These are phyloP conservation scores for Anas bahamensis DNA, from an alignment of 2,797 vertebrate genomes.

Conservation along the genomic window DNA sequence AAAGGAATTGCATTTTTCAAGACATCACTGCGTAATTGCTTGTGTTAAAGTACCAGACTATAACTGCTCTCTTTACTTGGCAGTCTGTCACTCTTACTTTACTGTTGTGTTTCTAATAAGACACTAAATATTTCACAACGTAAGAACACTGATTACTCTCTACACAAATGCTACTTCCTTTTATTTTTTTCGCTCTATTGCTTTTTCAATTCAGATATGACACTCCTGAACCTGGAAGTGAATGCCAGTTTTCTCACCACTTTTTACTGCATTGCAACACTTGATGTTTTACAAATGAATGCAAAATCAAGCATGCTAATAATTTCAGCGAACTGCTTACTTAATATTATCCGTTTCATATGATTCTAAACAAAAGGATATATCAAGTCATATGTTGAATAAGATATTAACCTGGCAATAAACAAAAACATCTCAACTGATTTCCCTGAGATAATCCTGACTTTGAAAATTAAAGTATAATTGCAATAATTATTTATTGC, in stretches of 20 bases:
- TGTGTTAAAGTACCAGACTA: too few relatives aligned
- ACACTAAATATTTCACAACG: neutral
- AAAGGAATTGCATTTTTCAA: neutral
- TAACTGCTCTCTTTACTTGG: neutral
- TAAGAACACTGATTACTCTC: neutral
- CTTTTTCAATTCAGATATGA: neutral
- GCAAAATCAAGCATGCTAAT: neutral
- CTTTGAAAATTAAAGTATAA: neutral
- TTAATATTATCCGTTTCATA: neutral
- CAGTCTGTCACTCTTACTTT: neutral
- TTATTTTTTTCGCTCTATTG: neutral
- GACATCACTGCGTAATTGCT: neutral
- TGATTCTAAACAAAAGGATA: neutral
- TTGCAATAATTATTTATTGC: neutral
- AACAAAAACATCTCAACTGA: neutral
- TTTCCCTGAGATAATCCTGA: neutral
- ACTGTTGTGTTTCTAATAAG: neutral
- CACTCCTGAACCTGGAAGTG: neutral
- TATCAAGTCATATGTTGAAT: neutral
- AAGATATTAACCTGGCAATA: neutral
- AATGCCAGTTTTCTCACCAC: neutral
- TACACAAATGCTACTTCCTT: neutral
- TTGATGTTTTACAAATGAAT: neutral
- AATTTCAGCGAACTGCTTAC: neutral
- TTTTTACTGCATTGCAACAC: neutral